Percentiles rank a stretch among this genome's conserved stretches.
Conservation (phyloP, 2,113 vertebrate species). For the Grantiella picta region DNA sequence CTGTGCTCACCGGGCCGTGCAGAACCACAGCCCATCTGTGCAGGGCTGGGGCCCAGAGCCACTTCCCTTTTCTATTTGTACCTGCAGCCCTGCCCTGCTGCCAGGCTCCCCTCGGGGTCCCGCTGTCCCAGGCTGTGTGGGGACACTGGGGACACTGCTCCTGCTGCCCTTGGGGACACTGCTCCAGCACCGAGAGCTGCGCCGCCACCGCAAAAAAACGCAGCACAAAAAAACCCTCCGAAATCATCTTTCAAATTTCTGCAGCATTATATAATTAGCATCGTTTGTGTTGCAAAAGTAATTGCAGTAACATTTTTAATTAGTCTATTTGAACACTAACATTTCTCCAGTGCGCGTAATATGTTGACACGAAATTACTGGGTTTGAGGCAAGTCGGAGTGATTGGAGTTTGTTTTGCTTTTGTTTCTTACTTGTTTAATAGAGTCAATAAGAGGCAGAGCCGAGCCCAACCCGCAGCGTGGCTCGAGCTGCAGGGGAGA, state of each 20-base stretch:
- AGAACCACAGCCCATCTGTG: not conserved
- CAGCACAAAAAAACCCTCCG: not conserved
- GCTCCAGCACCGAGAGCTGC: rapidly evolving
- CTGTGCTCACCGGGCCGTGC: not conserved
- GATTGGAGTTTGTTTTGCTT: slow-evolving; percentile 62
- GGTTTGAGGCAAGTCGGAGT: slow-evolving; percentile 50
- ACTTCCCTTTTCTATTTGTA: not conserved
- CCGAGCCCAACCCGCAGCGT: not conserved
- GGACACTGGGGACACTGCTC: not conserved
- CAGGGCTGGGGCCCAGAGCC: rapidly evolving
- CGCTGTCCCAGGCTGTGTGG: not conserved
- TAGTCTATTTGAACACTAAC: slow-evolving; percentile 57
- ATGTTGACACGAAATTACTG: slow-evolving; percentile 52
- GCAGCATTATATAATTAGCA: slow-evolving; percentile 63
- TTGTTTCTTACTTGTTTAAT: slow-evolving; percentile 43
- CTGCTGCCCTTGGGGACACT: rapidly evolving
- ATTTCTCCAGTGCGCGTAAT: slow-evolving; percentile 41
- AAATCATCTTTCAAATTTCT: slow-evolving; percentile 15
- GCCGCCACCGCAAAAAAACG: not conserved
- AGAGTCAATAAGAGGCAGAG: not conserved
- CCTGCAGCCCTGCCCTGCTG: not conserved
- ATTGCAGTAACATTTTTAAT: slow-evolving; percentile 68
- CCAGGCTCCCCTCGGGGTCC: not conserved
- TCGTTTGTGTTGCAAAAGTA: slow-evolving; percentile 61
- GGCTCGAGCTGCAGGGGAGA: not conserved